These are phyloP conservation scores for Heterotis niloticus DNA, from an alignment of 2,113 vertebrate genomes.

Conservation along the genomic window DNA sequence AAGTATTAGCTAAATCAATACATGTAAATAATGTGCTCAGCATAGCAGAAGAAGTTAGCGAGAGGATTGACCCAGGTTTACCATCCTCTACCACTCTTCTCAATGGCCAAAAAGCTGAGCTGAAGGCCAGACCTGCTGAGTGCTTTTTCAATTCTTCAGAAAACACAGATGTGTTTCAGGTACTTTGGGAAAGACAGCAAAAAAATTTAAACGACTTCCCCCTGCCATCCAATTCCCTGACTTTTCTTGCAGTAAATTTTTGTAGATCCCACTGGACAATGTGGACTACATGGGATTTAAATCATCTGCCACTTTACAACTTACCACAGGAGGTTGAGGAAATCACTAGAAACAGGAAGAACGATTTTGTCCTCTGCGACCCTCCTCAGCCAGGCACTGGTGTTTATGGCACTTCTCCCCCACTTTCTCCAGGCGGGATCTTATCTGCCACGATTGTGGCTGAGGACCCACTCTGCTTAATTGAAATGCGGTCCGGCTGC, in stretches of 20 bases:
- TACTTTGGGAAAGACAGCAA: background rate
- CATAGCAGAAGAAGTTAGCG: no score
- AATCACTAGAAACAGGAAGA: background rate
- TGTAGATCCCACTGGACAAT: background rate
- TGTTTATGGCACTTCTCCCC: constrained; percentile 33
- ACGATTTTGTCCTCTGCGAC: background rate
- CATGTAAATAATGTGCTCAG: no score
- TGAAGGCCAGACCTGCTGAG: background rate
- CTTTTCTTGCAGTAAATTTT: background rate
- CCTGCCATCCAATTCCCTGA: background rate
- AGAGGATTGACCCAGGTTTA: no score
- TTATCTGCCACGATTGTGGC: background rate
- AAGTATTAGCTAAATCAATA: no score
- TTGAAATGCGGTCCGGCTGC: background rate
- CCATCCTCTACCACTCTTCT: no score
- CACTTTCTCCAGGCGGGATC: constrained; percentile 38
- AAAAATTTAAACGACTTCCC: no score
- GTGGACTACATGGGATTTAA: constrained; percentile 5
- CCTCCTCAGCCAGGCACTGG: background rate
- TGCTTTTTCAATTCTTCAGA: background rate
- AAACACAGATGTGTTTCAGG: background rate
- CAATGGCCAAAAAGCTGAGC: background rate
- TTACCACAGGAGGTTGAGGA: background rate
- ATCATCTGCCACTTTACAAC: constrained; percentile 6
- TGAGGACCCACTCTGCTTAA: background rate